Evolutionary conservation across 1,140 invertebrate genomes (phyloP), one percentile per base, ranked within the genome.

Genomic region (Sitodiplosis mosellana): DNA sequence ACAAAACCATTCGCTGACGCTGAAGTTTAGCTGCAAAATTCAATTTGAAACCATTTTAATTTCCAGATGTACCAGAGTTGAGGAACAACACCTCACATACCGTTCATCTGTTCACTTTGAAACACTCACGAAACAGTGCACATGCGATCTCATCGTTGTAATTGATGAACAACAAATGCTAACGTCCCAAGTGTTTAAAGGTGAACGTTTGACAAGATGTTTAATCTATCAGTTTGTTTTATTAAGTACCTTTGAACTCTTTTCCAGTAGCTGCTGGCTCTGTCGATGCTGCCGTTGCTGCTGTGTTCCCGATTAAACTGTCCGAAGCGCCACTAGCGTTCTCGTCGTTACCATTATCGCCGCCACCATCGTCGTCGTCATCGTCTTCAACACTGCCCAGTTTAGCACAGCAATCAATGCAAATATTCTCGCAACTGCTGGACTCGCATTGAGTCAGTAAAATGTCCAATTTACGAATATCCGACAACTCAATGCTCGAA

Each of bases 401-500:
- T 4, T 22, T 43, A n/a, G 40, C 48, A 34, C 49, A 44, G 33
- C 46, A 45, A 33, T 50, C 40, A 12, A 47, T 34, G 46, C 46
- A 50, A 27, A 50, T 51, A 48, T 52, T 52, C 27, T 51, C 49
- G 15, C 53, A 57, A 51, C 58, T 57, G 51, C 55, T 59, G 12
- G 55, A 50, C 37, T 60, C 57, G 45, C 59, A 60, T 50, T 60
- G 59, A 46, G 52, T 54, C 22, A 60, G 52, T 46, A 60, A 54
- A 49, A 54, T 58, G 49, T 60, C 57, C 43, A 59, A 47, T 51
- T 59, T 60, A 33, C 59, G 54, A 33, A 60, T 59, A 51, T 60
- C 59, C 33, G 53, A 56, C 15, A 60, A 37, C 45, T 60, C 59
- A 45, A 60, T 56, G 43, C 54, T 58, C 15, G 57, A 58, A 48